Evolutionary conservation across 2,888 invertebrate genomes (phyloP).

Genomic region (Osmoderma eremita): DNA sequence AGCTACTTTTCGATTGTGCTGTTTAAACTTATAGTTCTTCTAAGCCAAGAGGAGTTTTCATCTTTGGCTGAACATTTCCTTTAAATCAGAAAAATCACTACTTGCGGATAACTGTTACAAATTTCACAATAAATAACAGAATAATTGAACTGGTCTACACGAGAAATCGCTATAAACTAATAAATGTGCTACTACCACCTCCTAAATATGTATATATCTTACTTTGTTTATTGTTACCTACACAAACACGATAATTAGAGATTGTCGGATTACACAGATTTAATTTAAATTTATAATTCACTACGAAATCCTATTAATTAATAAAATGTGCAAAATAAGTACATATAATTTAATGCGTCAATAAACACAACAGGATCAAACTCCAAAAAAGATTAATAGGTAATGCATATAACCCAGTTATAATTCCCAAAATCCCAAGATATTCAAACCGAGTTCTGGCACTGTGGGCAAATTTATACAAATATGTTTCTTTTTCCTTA

Average conservation of each 20-base stretch:
- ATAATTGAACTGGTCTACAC: not conserved
- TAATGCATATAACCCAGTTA: too few species aligned
- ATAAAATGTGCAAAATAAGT: too few species aligned
- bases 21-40: slow-evolving; percentile 1
- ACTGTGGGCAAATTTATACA: too few species aligned
- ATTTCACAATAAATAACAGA: not conserved
- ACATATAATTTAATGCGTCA: too few species aligned
- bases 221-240: not conserved
- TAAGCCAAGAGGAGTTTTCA: slow-evolving; percentile 4
- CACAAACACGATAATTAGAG: not conserved
- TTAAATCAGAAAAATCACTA: slow-evolving; percentile 5
- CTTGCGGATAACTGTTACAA: not conserved
- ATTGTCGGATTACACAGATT: not conserved
- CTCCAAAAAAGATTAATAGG: too few species aligned
- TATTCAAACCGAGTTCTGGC: too few species aligned
- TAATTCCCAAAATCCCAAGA: too few species aligned
- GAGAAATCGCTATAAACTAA: not conserved
- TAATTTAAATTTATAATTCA: too few species aligned
- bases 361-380: too few species aligned
- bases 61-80: slow-evolving; percentile 3
- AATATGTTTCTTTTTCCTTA: too few species aligned
- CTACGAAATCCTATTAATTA: too few species aligned
- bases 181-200: not conserved
- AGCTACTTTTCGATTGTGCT: slow-evolving; percentile 4
- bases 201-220: not conserved